Evolutionary conservation across 2,888 invertebrate species (phyloP).

Genomic region (Stenodema calcarata): DNA sequence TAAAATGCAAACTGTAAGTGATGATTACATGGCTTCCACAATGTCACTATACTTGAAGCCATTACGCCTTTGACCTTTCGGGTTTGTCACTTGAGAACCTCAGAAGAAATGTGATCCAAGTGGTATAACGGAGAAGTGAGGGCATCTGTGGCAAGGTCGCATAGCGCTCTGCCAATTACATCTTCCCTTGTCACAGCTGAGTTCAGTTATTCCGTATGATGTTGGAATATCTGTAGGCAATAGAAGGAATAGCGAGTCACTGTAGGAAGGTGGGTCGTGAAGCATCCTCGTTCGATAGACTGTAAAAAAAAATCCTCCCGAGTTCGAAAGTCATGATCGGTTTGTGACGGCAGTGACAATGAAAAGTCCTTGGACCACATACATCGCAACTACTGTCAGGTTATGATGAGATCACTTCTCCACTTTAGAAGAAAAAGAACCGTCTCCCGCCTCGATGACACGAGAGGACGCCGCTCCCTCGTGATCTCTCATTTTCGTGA

Average conservation of each 20-base stretch:
- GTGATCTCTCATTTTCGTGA: constrained; percentile 2
- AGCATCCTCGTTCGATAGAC: neutral
- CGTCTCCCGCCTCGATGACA: constrained; percentile 4
- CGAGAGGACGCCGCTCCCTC: neutral
- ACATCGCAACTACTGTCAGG: constrained; percentile 12
- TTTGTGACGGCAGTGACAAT: constrained; percentile 29
- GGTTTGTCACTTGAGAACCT: too few species aligned
- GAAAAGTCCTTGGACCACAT: constrained; percentile 32
- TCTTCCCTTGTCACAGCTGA: neutral
- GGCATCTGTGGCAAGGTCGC: neutral
- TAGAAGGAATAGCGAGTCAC: neutral
- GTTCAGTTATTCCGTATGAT: neutral
- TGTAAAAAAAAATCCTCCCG: neutral
- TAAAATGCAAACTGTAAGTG: too few species aligned
- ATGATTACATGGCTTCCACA: too few species aligned
- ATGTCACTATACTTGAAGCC: too few species aligned
- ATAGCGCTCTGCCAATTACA: neutral
- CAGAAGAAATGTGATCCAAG: neutral
- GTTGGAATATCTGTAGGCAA: neutral
- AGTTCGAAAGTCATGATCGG: constrained; percentile 23
- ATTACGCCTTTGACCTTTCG: too few species aligned
- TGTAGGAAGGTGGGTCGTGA: neutral
- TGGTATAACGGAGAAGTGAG: neutral
- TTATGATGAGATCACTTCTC: constrained; percentile 15
- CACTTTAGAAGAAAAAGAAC: neutral